Evolutionary conservation across 2,797 vertebrate genomes (phyloP).

Genomic region (Fistularia commersonii): DNA sequence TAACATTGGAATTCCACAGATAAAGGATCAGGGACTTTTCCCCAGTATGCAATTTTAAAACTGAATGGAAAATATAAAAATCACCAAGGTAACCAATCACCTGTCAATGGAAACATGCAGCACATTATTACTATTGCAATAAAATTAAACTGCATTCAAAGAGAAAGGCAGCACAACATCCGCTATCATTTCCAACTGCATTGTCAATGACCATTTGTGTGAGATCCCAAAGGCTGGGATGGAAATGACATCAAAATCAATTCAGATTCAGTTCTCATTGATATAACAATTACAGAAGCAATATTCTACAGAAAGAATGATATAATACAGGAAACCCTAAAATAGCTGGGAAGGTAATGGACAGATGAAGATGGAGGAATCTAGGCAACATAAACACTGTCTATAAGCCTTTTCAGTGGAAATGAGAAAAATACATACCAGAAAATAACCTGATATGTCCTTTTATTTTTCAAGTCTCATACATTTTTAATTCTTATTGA

Average conservation of each 20-base stretch:
- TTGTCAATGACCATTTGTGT: conserved; percentile 18
- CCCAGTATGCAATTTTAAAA: no score
- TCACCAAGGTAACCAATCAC: conserved; percentile 7
- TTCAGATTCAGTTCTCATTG: conserved; percentile 9
- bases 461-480: no score
- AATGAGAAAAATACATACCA: no score
- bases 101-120: conserved; percentile 21
- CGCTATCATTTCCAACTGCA: conserved; percentile 18
- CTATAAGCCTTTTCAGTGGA: no score
- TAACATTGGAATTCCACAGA: no score
- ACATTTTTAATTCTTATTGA: no score
- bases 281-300: conserved; percentile 14
- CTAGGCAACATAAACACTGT: no score
- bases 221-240: conserved; percentile 4
- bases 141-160: conserved; percentile 38
- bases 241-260: conserved; percentile 24
- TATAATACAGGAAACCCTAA: background rate
- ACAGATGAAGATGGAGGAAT: background rate
- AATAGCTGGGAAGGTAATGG: background rate
- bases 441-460: no score
- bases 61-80: conserved; percentile 21
- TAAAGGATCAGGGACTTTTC: no score
- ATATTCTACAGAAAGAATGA: background rate
- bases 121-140: conserved; percentile 32
- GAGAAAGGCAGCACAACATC: conserved; percentile 28